Conservation (phyloP, 1,140 invertebrate genomes). For the Nebria ingens region DNA sequence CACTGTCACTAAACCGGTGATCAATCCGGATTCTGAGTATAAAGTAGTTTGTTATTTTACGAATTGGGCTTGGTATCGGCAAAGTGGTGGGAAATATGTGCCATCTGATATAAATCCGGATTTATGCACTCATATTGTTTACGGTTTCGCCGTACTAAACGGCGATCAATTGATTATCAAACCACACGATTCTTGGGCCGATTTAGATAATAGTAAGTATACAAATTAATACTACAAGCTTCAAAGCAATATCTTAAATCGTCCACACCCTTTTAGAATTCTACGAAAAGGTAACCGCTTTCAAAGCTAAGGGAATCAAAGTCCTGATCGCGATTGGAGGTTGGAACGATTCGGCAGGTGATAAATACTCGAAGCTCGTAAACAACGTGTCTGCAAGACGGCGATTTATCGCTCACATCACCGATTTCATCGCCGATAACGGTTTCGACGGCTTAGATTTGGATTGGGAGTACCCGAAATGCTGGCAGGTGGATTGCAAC, state of each 20-base stretch:
- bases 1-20: neutral
- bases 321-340: constrained; percentile 61
- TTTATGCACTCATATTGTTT: constrained; percentile 63
- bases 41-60: constrained; percentile 61
- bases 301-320: constrained; percentile 49
- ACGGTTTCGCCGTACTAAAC: constrained; percentile 60
- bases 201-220: constrained; percentile 49
- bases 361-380: constrained; percentile 52
- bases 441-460: constrained; percentile 61
- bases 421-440: constrained; percentile 52
- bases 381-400: constrained; percentile 43
- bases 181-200: constrained; percentile 56
- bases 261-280: constrained; percentile 35
- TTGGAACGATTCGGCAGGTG: constrained; percentile 56
- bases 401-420: constrained; percentile 48
- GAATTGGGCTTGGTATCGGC: constrained; percentile 58
- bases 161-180: constrained; percentile 47
- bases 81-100: constrained; percentile 48
- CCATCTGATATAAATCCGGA: constrained; percentile 55
- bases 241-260: too few species aligned
- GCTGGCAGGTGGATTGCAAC: constrained; percentile 54
- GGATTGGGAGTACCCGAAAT: constrained; percentile 67
- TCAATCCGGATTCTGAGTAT: constrained; percentile 33
- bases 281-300: constrained; percentile 44
- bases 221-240: neutral